Evolutionary conservation across 2,113 vertebrate genomes (phyloP).

Genomic region (Apteryx mantelli): DNA sequence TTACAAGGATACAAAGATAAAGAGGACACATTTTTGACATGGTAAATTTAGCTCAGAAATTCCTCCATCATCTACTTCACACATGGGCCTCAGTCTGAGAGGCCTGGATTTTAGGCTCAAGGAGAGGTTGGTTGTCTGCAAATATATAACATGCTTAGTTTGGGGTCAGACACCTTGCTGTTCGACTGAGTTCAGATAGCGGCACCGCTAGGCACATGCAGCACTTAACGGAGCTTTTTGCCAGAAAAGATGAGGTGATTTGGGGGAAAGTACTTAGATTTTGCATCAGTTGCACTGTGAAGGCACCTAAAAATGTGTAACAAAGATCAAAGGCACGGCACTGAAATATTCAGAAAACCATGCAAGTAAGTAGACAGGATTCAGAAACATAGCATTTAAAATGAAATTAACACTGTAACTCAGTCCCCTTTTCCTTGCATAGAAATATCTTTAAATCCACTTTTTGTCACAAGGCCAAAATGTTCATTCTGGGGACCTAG

Average conservation of each 20-base stretch:
- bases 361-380: neutral
- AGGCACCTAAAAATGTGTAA: neutral
- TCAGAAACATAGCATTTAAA: neutral
- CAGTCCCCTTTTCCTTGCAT: neutral
- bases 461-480: neutral
- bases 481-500: neutral
- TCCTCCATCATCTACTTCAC: neutral
- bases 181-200: neutral
- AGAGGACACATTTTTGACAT: conserved; percentile 10
- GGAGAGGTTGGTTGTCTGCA: neutral
- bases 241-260: rapidly evolving
- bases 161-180: neutral
- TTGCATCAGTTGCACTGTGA: neutral
- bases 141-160: neutral
- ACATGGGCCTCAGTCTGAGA: neutral
- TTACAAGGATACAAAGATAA: neutral
- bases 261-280: neutral
- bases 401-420: neutral
- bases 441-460: neutral
- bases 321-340: neutral
- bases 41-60: conserved; percentile 40
- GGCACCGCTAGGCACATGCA: neutral
- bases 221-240: neutral
- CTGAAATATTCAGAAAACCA: neutral
- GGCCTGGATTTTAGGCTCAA: neutral